Evolutionary conservation across 2,888 invertebrate genomes (phyloP), one percentile per base, ranked within the genome.

Genomic region (Theodoxus fluviatilis): DNA sequence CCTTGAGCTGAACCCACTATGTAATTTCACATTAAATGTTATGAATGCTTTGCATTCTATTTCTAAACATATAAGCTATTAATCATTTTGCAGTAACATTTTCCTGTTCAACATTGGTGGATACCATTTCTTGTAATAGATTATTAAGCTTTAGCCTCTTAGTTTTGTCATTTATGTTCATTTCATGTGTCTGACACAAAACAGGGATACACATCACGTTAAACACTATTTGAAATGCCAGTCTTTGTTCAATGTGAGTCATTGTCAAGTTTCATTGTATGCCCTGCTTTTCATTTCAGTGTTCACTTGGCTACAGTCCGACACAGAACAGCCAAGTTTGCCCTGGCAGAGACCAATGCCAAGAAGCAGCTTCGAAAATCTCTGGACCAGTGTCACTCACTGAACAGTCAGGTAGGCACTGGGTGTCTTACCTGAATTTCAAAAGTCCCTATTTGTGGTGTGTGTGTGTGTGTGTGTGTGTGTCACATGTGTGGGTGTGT

Each of bases 281-380:
- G 57, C 12, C 25, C 22, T 22, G 15, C 68, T 52, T n/a, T 61
- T 67, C 65, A 70, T 64, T 75, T 64, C 71, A 83, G 82, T 70
- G 65, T 79, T 57, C 83, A 82, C 49, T 80, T 79, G 18, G 78
- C 80, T 18, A 67, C 74, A 6, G 59, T 80, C 52, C 74, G 76
- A 37, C 78, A 83, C 66, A 71, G 79, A 52, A 38, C 79, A 52
- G 73, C 80, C n/a, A 79, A 79, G 61, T 69, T 82, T 49, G 74
- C 69, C 43, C 70, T 67, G n/a, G 69, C 79, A 28, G 80, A 82
- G 57, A 63, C 73, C 6, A 76, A 76, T 40, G 78, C 75, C 1
- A 81, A 80, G 71, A 73, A 78, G n/a, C 73, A 79, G 33, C 80
- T 78, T 67, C 80, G 78, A 49, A 68, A 75, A 63, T 63, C 71